A percentile compares a stretch with the other conserved stretches of the same genome.
These are phyloP conservation scores for Notiomystis cincta DNA, from an alignment of 2,113 vertebrate genomes.

Conservation along the genomic window DNA sequence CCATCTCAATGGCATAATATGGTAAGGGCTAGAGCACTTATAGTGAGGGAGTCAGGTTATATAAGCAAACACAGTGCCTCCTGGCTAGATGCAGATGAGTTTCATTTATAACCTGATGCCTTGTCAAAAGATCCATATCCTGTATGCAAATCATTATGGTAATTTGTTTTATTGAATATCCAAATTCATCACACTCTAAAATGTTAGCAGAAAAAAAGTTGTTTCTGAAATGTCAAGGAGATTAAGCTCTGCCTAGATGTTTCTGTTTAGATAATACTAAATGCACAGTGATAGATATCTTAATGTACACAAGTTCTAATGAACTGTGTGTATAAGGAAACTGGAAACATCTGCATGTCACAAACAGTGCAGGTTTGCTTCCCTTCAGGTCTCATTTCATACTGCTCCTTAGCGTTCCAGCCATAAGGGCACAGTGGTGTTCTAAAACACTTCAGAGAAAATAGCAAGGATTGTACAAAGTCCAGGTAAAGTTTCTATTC, in stretches of 20 bases:
- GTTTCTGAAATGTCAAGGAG: background rate
- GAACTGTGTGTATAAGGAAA: background rate
- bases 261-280: background rate
- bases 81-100: background rate
- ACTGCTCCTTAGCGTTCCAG: background rate
- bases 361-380: background rate
- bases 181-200: background rate
- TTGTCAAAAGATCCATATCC: background rate
- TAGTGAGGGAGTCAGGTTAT: background rate
- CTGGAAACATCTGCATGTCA: background rate
- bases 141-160: background rate
- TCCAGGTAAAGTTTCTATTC: background rate
- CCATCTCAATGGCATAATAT: background rate
- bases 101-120: constrained; percentile 7
- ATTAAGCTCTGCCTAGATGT: background rate
- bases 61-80: background rate
- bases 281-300: background rate
- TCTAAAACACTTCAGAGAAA: background rate
- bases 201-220: background rate
- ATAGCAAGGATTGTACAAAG: background rate
- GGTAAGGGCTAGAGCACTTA: background rate
- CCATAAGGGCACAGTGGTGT: background rate
- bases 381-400: background rate
- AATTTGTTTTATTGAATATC: background rate
- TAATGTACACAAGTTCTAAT: background rate